A percentile compares a stretch with the other conserved stretches of the same genome.
These are phyloP conservation scores for Torymus texanus DNA, from an alignment of 2,888 invertebrate genomes.

Conservation along the genomic window DNA sequence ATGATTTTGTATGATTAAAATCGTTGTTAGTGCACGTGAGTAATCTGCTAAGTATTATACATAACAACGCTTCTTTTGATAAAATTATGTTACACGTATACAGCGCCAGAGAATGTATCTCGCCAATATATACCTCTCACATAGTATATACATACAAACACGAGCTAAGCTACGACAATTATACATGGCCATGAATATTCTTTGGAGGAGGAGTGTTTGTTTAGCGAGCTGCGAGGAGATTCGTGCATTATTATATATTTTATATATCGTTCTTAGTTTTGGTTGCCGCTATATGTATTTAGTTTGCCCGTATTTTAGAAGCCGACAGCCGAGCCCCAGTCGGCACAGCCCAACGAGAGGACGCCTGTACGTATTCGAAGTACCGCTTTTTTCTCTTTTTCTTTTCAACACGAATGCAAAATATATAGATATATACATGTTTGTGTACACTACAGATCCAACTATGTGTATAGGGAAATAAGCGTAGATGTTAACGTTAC, in stretches of 20 bases:
- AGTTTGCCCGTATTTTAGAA: conserved; percentile 73
- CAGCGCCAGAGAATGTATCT: background rate
- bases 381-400: conserved; percentile 48
- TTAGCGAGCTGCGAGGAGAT: no score
- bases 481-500: no score
- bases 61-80: conserved; percentile 14
- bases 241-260: conserved; percentile 11
- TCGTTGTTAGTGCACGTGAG: conserved; percentile 25
- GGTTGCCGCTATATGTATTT: conserved; percentile 68
- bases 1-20: no score
- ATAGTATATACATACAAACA: background rate
- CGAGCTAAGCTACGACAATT: no score
- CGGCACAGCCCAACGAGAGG: conserved; percentile 80
- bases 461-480: no score
- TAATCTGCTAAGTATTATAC: conserved; percentile 7
- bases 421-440: background rate
- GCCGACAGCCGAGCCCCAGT: conserved; percentile 63
- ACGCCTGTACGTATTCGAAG: conserved; percentile 83
- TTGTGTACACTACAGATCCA: no score
- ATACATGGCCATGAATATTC: no score
- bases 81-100: background rate
- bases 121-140: no score
- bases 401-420: conserved; percentile 40
- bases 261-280: conserved; percentile 76
- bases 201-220: no score